These are phyloP conservation scores for Trichogramma pretiosum DNA, from an alignment of 1,140 invertebrate species.

Conservation along the genomic window DNA sequence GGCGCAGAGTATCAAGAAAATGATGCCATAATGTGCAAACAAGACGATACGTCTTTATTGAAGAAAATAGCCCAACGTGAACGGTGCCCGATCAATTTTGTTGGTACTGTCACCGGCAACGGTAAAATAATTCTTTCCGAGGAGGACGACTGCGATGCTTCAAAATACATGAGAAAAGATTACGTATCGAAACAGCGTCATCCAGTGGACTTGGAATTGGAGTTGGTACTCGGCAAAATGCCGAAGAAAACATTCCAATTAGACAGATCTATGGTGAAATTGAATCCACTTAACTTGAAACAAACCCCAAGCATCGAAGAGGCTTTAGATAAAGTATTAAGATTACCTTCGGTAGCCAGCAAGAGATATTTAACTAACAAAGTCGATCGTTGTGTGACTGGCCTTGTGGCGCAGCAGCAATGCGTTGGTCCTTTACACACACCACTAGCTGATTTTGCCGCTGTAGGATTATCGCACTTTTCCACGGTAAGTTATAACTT, in stretches of 20 bases:
- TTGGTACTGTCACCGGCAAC: slow-evolving; percentile 83
- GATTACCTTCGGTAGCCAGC: slow-evolving; percentile 83
- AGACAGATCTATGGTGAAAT: slow-evolving; percentile 30
- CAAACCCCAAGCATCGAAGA: slow-evolving; percentile 49
- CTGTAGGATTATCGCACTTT: slow-evolving; percentile 76
- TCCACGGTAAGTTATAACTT: slow-evolving; percentile 42
- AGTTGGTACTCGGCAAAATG: slow-evolving; percentile 83
- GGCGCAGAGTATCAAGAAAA: slow-evolving; percentile 98
- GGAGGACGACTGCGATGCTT: slow-evolving; percentile 39
- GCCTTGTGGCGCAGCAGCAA: slow-evolving; percentile 91
- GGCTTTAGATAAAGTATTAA: slow-evolving; percentile 72
- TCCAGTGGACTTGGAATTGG: slow-evolving; percentile 82
- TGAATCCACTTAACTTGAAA: slow-evolving; percentile 48
- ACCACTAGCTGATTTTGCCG: slow-evolving; percentile 87
- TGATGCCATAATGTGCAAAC: slow-evolving; percentile 73
- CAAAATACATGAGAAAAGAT: slow-evolving; percentile 34
- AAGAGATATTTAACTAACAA: slow-evolving; percentile 93
- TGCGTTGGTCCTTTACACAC: slow-evolving; percentile 94
- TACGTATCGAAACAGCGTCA: slow-evolving; percentile 33
- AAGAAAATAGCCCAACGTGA: slow-evolving; percentile 73
- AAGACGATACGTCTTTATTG: slow-evolving; percentile 56
- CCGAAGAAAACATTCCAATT: slow-evolving; percentile 60
- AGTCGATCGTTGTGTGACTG: slow-evolving; percentile 95
- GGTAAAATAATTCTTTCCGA: slow-evolving; percentile 72
- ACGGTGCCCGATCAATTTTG: slow-evolving; percentile 86